Evolutionary conservation across 2,797 vertebrate species (phyloP).

Genomic region (Allobates femoralis): DNA sequence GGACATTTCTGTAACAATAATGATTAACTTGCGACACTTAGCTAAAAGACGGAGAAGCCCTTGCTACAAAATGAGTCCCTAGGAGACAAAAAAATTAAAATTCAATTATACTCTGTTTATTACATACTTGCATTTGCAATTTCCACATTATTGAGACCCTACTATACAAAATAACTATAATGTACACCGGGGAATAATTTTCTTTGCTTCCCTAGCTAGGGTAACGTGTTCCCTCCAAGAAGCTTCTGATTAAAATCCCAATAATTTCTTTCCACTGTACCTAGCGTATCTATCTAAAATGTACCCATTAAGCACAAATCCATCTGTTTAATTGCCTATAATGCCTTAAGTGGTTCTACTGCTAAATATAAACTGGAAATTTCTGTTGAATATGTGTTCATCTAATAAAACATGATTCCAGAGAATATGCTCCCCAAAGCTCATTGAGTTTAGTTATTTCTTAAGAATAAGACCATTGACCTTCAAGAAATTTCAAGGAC

Average conservation of each 20-base stretch:
- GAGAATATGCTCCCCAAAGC: not conserved
- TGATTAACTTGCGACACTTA: constrained; percentile 80
- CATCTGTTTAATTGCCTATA: constrained; percentile 51
- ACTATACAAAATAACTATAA: constrained; percentile 78
- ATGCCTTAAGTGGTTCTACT: not conserved
- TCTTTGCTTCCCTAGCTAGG: constrained; percentile 69
- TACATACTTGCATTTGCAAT: constrained; percentile 76
- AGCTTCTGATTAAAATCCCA: constrained; percentile 50
- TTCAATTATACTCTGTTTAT: constrained; percentile 84
- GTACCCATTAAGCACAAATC: constrained; percentile 48
- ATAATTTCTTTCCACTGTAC: constrained; percentile 53
- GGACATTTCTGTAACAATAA: constrained; percentile 73
- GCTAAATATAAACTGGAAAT: constrained; percentile 20
- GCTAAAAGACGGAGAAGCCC: constrained; percentile 80
- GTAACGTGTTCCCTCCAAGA: constrained; percentile 46
- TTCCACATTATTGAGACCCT: constrained; percentile 79
- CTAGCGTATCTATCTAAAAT: constrained; percentile 44
- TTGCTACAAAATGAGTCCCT: constrained; percentile 77
- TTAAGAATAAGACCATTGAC: constrained; percentile 29
- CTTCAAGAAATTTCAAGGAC: constrained; percentile 54
- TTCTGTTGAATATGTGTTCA: constrained; percentile 10
- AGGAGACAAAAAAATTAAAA: constrained; percentile 80
- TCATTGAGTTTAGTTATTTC: not conserved
- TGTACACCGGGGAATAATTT: constrained; percentile 75
- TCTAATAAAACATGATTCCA: not conserved